Conservation (phyloP, 2,888 invertebrate species). For the Pseudoips prasinana region DNA sequence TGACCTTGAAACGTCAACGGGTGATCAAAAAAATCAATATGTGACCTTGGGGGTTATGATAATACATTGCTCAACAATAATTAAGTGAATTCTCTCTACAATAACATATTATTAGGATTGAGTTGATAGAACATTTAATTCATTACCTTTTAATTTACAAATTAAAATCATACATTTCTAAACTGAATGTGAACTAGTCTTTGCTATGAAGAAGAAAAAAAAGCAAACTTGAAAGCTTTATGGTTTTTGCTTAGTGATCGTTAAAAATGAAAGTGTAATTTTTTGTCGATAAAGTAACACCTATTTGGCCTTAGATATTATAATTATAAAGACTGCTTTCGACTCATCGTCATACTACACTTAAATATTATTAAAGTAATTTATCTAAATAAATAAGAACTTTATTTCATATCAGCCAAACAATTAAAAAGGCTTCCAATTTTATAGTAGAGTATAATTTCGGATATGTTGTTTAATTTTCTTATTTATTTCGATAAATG, state of each 20-base stretch:
- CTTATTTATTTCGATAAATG: slow-evolving; percentile 7
- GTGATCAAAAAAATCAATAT: slow-evolving; percentile 12
- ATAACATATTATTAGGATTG: slow-evolving; percentile 23
- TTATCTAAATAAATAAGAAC: too few relatives aligned
- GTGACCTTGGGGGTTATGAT: background rate
- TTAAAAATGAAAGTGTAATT: too few relatives aligned
- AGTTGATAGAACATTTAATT: slow-evolving; percentile 11
- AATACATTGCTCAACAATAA: slow-evolving; percentile 47
- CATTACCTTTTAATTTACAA: background rate
- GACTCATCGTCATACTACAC: slow-evolving; percentile 13
- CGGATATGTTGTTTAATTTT: slow-evolving; percentile 3
- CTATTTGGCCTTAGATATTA: slow-evolving; percentile 45
- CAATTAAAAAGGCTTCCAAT: background rate
- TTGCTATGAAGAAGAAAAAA: slow-evolving; percentile 3
- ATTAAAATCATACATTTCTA: too few relatives aligned
- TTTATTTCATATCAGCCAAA: too few relatives aligned
- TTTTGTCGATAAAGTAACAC: too few relatives aligned
- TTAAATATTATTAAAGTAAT: background rate
- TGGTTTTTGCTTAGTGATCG: too few relatives aligned
- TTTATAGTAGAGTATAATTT: background rate
- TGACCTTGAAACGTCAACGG: slow-evolving; percentile 59
- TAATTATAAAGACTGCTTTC: slow-evolving; percentile 34
- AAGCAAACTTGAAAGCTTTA: too few relatives aligned
- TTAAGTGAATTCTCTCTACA: slow-evolving; percentile 36
- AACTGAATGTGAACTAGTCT: slow-evolving; percentile 19